Conservation (phyloP, 2,888 invertebrate species). For the Salpingus planirostris region DNA sequence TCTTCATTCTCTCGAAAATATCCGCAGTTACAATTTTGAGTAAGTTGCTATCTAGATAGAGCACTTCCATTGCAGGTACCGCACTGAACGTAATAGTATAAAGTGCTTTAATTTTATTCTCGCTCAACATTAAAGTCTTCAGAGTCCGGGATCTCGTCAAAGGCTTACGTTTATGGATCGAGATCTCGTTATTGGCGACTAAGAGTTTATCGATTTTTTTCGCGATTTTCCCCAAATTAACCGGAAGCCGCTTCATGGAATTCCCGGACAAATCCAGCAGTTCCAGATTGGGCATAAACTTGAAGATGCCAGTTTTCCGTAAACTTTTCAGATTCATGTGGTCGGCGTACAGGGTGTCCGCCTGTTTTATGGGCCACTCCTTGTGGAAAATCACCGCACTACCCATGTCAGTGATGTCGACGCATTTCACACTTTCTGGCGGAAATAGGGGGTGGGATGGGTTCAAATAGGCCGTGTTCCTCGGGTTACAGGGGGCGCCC, state of each 20-base stretch:
- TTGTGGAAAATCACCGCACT: slow-evolving; percentile 11
- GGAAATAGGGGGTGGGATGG: slow-evolving; percentile 18
- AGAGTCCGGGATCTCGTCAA: slow-evolving; percentile 27
- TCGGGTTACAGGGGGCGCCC: slow-evolving; percentile 31
- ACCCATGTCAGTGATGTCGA: slow-evolving; percentile 29
- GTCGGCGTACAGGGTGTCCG: slow-evolving; percentile 32
- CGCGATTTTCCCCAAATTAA: slow-evolving; percentile 17
- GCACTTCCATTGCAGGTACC: slow-evolving; percentile 25
- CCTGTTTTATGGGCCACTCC: slow-evolving; percentile 11
- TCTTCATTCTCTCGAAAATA: slow-evolving; percentile 23
- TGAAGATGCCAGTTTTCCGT: slow-evolving; percentile 14
- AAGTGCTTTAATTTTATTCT: slow-evolving; percentile 28
- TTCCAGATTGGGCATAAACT: slow-evolving; percentile 25
- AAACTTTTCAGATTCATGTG: slow-evolving; percentile 26
- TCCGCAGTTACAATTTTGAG: slow-evolving; percentile 22
- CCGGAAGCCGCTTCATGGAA: slow-evolving; percentile 25
- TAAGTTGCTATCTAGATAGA: slow-evolving; percentile 33
- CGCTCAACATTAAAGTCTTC: slow-evolving; percentile 29
- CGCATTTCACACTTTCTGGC: slow-evolving; percentile 22
- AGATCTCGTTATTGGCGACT: slow-evolving; percentile 20
- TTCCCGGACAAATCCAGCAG: slow-evolving; percentile 34
- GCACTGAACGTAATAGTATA: slow-evolving; percentile 25
- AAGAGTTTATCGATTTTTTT: slow-evolving; percentile 28
- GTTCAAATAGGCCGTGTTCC: slow-evolving; percentile 31
- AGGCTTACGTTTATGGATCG: slow-evolving; percentile 24